phyloP scores from a whole-genome alignment of 2,113 vertebrate genomes.

The Antennarius striatus region DNA sequence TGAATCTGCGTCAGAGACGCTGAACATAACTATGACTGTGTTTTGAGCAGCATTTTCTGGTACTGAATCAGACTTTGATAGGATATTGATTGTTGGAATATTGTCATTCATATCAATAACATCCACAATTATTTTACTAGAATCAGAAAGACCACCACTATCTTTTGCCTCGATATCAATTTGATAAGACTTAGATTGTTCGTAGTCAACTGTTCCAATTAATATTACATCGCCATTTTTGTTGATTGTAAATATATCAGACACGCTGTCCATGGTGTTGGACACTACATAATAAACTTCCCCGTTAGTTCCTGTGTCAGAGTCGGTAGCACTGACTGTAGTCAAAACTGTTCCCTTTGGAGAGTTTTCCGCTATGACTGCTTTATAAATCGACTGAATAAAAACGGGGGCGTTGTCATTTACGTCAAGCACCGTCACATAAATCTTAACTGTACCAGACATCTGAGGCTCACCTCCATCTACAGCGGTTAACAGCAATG shows the following conservation, averaged over 20 bases:
- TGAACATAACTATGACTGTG: conserved; percentile 80
- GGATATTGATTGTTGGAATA: conserved; percentile 62
- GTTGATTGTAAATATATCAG: conserved; percentile 56
- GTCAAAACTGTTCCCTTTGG: conserved; percentile 55
- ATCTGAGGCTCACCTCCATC: conserved; percentile 64
- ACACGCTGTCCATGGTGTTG: accelerated
- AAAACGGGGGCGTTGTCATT: conserved; percentile 88
- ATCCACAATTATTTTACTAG: conserved; percentile 74
- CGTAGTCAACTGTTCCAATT: conserved; percentile 72
- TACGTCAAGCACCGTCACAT: conserved; percentile 82
- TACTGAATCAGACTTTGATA: conserved; percentile 56
- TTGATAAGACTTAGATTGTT: conserved; percentile 58
- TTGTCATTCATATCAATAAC: conserved; percentile 74
- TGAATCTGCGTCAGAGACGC: conserved; percentile 44
- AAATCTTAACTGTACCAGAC: conserved; percentile 60
- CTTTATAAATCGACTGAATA: conserved; percentile 70
- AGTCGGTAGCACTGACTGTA: conserved; percentile 66
- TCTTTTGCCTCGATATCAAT: conserved; percentile 73
- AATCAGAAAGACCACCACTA: conserved; percentile 63
- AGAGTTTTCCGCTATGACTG: conserved; percentile 67
- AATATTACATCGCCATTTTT: conserved; percentile 60
- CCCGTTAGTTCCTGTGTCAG: conserved; percentile 65
- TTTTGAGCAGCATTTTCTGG: conserved; percentile 73
- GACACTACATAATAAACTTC: conserved; percentile 73
- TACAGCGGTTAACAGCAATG: conserved; percentile 63